Evolutionary conservation across 2,113 vertebrate genomes (phyloP).

Genomic region (Alces alces): DNA sequence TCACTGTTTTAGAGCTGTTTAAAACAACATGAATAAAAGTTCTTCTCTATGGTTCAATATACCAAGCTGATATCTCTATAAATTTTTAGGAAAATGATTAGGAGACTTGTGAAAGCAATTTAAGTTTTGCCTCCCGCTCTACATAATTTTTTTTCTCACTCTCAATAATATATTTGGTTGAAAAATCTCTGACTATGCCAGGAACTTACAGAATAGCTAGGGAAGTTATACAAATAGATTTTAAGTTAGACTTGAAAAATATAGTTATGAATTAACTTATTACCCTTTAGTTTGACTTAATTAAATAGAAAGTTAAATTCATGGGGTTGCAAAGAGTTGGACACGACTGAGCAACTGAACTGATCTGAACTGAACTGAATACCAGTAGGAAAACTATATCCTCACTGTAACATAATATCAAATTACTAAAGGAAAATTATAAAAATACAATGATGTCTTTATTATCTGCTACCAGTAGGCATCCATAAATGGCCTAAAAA

Average conservation of each 20-base stretch:
- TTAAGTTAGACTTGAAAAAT: neutral
- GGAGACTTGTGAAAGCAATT: neutral
- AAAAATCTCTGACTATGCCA: neutral
- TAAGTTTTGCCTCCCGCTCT: neutral
- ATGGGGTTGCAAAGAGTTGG: too few species aligned
- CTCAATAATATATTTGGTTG: neutral
- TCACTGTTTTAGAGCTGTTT: neutral
- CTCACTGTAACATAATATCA: neutral
- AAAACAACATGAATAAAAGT: neutral
- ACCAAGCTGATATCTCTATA: neutral
- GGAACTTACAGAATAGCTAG: neutral
- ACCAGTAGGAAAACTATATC: neutral
- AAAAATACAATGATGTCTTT: neutral
- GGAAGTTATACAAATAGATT: neutral
- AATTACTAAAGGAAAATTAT: neutral
- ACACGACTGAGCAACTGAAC: too few species aligned
- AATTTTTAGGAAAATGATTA: neutral
- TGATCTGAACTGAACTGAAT: neutral
- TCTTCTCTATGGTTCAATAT: neutral
- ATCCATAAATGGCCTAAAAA: neutral
- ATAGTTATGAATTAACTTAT: neutral
- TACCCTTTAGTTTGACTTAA: conserved; percentile 19
- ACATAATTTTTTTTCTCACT: neutral
- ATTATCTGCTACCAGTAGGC: neutral
- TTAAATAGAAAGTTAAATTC: neutral